A percentile compares a stretch with the other conserved stretches of the same genome.
phyloP scores from a whole-genome alignment of 64 coral and sea anemone genomes.

The Porites australiensis region DNA sequence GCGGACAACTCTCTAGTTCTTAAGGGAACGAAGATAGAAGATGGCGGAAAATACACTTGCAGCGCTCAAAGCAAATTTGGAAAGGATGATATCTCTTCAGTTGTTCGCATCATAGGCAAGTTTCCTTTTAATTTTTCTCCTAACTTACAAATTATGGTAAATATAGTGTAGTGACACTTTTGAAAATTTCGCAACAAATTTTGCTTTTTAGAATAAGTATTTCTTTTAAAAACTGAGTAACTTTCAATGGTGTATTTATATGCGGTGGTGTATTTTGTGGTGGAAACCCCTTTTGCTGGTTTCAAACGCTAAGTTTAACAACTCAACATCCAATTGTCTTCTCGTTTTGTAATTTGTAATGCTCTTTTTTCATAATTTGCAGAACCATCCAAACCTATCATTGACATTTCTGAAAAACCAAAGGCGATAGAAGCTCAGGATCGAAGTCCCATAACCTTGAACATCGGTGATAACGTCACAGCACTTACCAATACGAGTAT shows the following conservation, averaged over 20 bases:
- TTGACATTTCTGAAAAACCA: constrained; percentile 20
- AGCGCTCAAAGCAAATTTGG: constrained; percentile 59
- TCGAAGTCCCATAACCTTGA: background rate
- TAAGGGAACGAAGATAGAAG: background rate
- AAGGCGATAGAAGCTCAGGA: constrained; percentile 15
- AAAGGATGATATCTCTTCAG: constrained; percentile 6
- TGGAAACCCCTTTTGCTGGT: too few relatives aligned
- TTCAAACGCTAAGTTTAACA: too few relatives aligned
- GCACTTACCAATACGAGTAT: constrained; percentile 44
- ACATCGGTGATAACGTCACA: constrained; percentile 54
- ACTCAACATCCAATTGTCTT: too few relatives aligned
- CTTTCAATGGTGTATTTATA: too few relatives aligned
- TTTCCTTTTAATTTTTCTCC: too few relatives aligned
- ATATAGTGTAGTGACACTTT: too few relatives aligned
- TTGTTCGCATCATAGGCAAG: constrained; percentile 49
- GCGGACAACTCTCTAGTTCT: constrained; percentile 62
- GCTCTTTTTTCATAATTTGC: background rate
- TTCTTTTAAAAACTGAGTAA: too few relatives aligned
- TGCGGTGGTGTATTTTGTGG: too few relatives aligned
- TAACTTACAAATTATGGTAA: too few relatives aligned
- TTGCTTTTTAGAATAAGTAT: too few relatives aligned
- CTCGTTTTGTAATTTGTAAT: too few relatives aligned
- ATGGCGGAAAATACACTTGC: constrained; percentile 67
- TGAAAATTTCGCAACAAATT: too few relatives aligned
- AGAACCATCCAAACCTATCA: constrained; percentile 79